Base-by-base conservation (phyloP, 2,888 invertebrate genomes). In the Harpalus rufipes region DNA sequence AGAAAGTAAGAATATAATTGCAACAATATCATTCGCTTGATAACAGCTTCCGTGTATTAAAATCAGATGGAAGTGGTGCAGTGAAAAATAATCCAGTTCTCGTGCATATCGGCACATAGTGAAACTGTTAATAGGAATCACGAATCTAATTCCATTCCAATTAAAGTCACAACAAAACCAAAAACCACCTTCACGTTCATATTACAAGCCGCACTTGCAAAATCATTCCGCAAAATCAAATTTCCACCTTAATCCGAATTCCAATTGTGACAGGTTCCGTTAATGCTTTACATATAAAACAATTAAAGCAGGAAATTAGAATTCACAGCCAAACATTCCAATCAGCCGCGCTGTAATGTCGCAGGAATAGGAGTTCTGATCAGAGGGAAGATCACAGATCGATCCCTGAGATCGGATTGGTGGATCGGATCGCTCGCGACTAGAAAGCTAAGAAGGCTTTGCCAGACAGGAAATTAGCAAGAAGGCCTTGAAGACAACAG, bases 231-330 rank as follows among this genome's bases (percentile, higher is more conserved):
- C 68, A 68, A 74, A 74, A 74, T 74, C 51, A 56, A 74, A 74
- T 74, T 74, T 74, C 74, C 68, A 39, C 68, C 68, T 68, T 68
- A 68, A 68, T 68, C 68, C 68, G 32, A 68, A 68, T 68, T 68
- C 39, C 39, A 74, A 74, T 74, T 74, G 74, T 74, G 74, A 74
- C 74, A 74, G 44, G 44, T 74, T 74, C 74, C 74, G 74, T 44
- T 74, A 74, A 78, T 78, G 78, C 78, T 56, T 58, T 39, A 44
- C 65, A 83, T 83, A 83, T 83, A 83, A 83, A 83, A 83, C 76
- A 83, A 83, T 83, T 83, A 83, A 83, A 74, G 41, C 74, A 76
- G 83, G 83, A 83, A 83, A 83, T 83, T 83, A 83, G 76, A 83
- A 83, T 83, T 83, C 76, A 76, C 32, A 44, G 25, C 41, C 59